Percentiles rank a stretch among this genome's conserved stretches.
phyloP scores from a whole-genome alignment of 1,140 invertebrate species.

The Drosophila novamexicana region DNA sequence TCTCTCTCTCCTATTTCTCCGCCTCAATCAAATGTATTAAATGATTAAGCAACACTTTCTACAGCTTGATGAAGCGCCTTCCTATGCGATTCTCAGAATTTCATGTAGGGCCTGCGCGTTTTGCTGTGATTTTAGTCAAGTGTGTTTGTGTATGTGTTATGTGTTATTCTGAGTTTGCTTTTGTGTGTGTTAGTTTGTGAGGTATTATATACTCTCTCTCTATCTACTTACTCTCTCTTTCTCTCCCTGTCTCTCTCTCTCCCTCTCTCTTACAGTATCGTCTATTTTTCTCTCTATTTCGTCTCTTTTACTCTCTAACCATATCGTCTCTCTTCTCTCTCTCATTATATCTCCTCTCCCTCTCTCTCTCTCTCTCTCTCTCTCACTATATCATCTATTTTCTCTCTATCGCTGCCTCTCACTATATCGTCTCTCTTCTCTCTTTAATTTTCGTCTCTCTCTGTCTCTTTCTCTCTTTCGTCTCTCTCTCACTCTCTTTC shows the following conservation, averaged over 20 bases:
- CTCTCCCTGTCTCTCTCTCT: too few relatives aligned
- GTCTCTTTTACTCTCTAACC: too few relatives aligned
- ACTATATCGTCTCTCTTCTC: background rate
- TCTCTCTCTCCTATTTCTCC: too few relatives aligned
- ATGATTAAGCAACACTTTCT: too few relatives aligned
- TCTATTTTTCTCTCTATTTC: background rate
- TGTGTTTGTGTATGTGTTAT: background rate
- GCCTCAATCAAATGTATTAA: too few relatives aligned
- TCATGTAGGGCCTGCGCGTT: background rate
- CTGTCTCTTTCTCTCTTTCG: background rate
- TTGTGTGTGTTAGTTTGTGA: too few relatives aligned
- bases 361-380: too few relatives aligned
- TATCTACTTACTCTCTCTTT: too few relatives aligned
- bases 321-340: too few relatives aligned
- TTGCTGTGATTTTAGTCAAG: background rate
- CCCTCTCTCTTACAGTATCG: background rate
- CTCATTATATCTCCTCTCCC: too few relatives aligned
- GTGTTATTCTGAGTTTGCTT: too few relatives aligned
- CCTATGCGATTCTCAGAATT: background rate
- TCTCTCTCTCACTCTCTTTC: background rate
- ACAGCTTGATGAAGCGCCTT: background rate
- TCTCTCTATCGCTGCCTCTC: background rate
- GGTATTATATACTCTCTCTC: too few relatives aligned
- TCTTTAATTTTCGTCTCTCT: background rate
- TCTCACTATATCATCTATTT: background rate